phyloP scores from a whole-genome alignment of 2,888 invertebrate species.

The Papilio gigon region DNA sequence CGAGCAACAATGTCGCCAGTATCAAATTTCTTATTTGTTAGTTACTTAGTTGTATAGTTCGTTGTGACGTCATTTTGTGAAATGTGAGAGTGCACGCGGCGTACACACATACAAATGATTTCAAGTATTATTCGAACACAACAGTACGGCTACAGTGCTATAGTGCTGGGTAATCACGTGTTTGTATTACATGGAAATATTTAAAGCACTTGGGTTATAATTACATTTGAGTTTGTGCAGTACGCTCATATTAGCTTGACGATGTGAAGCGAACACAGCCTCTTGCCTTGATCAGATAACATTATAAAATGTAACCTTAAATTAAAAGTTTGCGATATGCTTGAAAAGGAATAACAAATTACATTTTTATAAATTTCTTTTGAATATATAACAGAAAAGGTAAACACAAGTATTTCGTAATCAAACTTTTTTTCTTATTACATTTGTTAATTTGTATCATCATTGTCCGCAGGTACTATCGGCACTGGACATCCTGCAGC shows the following conservation, averaged over 20 bases:
- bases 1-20: neutral
- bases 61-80: neutral
- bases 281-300: neutral
- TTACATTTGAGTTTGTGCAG: neutral
- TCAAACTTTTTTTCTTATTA: neutral
- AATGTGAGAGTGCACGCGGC: neutral
- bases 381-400: neutral
- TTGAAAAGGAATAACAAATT: neutral
- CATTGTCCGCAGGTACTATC: constrained; percentile 93
- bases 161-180: neutral
- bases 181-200: neutral
- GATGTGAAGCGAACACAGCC: neutral
- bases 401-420: neutral
- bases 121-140: neutral
- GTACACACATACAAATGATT: neutral
- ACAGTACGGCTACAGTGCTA: neutral
- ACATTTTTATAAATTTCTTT: neutral
- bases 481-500: constrained; percentile 98
- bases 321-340: neutral
- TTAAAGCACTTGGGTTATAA: neutral
- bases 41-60: neutral
- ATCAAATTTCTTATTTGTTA: neutral
- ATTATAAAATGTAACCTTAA: neutral
- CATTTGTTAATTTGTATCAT: constrained; percentile 3
- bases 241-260: neutral